Evolutionary conservation across 2,888 invertebrate genomes (phyloP).

Genomic region (Drosophila atripex): DNA sequence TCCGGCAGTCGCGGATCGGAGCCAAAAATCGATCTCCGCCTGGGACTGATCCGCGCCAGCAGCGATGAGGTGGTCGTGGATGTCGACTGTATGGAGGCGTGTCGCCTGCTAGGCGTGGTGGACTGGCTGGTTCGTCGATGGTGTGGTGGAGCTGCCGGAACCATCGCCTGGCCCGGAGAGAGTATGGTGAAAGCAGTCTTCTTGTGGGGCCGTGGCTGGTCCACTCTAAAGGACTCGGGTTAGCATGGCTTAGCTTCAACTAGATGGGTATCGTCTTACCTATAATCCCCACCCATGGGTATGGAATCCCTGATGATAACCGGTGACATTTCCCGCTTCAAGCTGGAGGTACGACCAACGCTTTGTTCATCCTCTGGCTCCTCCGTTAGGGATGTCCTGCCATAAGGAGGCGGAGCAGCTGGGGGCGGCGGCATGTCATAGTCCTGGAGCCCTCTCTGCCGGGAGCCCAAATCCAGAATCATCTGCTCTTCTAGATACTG

Average conservation of each 20-base stretch:
- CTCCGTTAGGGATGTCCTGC: constrained; percentile 27
- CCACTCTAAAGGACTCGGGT: constrained; percentile 66
- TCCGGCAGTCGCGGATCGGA: constrained; percentile 60
- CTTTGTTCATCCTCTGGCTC: constrained; percentile 21
- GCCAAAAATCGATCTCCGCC: constrained; percentile 69
- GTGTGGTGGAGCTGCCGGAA: constrained; percentile 12
- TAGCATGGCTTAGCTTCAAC: neutral
- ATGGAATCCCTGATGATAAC: constrained; percentile 82
- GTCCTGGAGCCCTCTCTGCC: constrained; percentile 28
- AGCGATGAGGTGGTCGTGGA: constrained; percentile 66
- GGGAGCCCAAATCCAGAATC: constrained; percentile 16
- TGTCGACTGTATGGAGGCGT: constrained; percentile 68
- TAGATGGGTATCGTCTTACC: constrained; percentile 60
- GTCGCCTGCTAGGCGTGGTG: constrained; percentile 28
- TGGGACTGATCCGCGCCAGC: constrained; percentile 43
- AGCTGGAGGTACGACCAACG: constrained; percentile 5
- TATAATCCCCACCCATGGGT: constrained; percentile 82
- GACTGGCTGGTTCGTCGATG: neutral
- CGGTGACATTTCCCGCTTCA: constrained; percentile 78
- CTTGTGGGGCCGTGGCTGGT: constrained; percentile 85
- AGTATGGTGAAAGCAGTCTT: constrained; percentile 89
- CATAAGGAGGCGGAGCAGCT: constrained; percentile 62
- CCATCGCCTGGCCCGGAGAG: constrained; percentile 68
- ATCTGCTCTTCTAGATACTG: constrained; percentile 70
- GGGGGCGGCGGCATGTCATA: constrained; percentile 66